Evolutionary conservation across 2,888 invertebrate species (phyloP).

Genomic region (Drosophila heteroneura): DNA sequence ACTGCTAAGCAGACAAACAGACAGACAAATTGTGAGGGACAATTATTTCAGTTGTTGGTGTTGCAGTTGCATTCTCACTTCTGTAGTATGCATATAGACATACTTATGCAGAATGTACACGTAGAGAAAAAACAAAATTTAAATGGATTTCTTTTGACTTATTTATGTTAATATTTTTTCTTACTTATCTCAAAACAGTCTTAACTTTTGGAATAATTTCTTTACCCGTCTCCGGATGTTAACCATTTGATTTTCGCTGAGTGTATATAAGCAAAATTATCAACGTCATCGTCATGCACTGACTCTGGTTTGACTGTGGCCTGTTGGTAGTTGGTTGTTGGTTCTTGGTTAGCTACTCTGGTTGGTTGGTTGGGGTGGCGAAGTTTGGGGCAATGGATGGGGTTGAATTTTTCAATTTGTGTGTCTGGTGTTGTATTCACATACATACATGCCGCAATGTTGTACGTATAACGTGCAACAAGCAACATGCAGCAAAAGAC

Average conservation of each 20-base stretch:
- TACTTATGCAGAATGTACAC: conserved; percentile 9
- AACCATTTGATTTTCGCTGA: neutral
- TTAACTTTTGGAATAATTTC: neutral
- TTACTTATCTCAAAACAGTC: neutral
- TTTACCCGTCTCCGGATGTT: neutral
- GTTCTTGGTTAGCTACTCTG: conserved; percentile 38
- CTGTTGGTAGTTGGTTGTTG: conserved; percentile 8
- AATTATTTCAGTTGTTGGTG: conserved; percentile 33
- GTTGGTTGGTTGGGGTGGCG: conserved; percentile 31
- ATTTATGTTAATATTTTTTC: too few species aligned
- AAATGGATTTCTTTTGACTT: neutral
- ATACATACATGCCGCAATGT: conserved; percentile 30
- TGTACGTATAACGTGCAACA: conserved; percentile 35
- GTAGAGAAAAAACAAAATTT: neutral
- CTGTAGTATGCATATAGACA: neutral
- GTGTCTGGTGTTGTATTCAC: conserved; percentile 59
- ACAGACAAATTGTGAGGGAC: conserved; percentile 65
- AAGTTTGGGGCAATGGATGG: conserved; percentile 13
- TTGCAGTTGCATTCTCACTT: conserved; percentile 15
- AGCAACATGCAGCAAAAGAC: conserved; percentile 48
- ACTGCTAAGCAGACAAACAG: conserved; percentile 55
- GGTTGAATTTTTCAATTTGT: conserved; percentile 76
- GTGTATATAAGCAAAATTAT: conserved; percentile 6
- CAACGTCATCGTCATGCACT: conserved; percentile 36
- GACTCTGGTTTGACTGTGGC: conserved; percentile 26